phyloP scores from a whole-genome alignment of 2,888 invertebrate species.

The Serrognathus titanus region DNA sequence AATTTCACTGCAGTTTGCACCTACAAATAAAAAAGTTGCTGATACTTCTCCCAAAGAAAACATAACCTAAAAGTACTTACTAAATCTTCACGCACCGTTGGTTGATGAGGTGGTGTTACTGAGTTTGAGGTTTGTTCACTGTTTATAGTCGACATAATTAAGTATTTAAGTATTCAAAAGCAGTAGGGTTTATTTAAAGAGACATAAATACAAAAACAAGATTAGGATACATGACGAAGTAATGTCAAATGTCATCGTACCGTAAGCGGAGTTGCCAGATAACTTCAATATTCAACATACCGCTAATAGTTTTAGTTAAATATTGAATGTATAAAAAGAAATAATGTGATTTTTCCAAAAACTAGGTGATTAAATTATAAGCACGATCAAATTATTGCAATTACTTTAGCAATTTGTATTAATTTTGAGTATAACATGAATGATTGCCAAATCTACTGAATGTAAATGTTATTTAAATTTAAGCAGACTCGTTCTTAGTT shows the following conservation, averaged over 20 bases:
- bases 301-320: no score
- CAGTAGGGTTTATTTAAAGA: no score
- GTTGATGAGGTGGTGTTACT: background rate
- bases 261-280: no score
- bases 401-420: background rate
- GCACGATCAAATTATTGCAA: no score
- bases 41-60: background rate
- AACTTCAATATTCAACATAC: no score
- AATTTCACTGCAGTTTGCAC: constrained; percentile 83
- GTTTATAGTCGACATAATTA: constrained; percentile 2
- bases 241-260: no score
- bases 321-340: no score
- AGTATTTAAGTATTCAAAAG: background rate
- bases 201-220: no score
- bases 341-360: no score
- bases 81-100: constrained; percentile 15
- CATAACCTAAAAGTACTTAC: constrained; percentile 17
- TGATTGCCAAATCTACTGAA: background rate
- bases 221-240: no score
- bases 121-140: constrained; percentile 4
- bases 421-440: background rate
- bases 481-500: background rate
- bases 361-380: no score
- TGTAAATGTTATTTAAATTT: background rate
- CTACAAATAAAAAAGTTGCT: constrained; percentile 52